Evolutionary conservation across 2,113 vertebrate species (phyloP).

Genomic region (Saguinus imperator): DNA sequence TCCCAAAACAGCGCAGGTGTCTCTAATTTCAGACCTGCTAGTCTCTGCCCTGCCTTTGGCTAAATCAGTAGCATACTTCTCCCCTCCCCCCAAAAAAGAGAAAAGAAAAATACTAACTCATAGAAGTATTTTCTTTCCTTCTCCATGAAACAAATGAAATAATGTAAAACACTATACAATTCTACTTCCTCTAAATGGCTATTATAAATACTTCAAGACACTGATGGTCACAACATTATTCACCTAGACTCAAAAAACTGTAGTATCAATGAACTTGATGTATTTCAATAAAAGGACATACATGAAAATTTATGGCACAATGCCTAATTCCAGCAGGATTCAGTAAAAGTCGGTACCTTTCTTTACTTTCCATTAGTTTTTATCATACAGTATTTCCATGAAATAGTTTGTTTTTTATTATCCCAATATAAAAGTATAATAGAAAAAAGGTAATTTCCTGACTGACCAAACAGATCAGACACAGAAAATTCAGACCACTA

Average conservation of each 20-base stretch:
- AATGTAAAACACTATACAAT: neutral
- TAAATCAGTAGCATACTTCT: slow-evolving; percentile 38
- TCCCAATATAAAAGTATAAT: neutral
- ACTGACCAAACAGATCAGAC: neutral
- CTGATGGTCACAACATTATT: neutral
- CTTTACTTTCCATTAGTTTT: slow-evolving; percentile 25
- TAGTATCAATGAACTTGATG: neutral
- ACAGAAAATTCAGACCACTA: neutral
- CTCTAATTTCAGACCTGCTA: slow-evolving; percentile 56
- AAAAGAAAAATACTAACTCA: slow-evolving; percentile 35
- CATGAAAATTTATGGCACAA: neutral
- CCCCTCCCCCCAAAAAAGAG: neutral
- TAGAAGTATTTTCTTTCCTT: slow-evolving; percentile 21
- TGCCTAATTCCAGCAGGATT: neutral
- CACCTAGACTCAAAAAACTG: neutral
- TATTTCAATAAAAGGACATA: slow-evolving; percentile 10
- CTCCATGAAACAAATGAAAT: slow-evolving; percentile 39
- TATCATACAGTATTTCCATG: neutral
- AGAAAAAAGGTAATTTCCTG: slow-evolving; percentile 41
- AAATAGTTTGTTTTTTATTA: neutral
- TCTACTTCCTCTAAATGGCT: neutral
- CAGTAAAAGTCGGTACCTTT: neutral
- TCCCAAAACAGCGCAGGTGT: slow-evolving; percentile 63
- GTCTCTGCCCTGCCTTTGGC: slow-evolving; percentile 37
- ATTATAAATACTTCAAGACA: slow-evolving; percentile 20